phyloP scores from a whole-genome alignment of 2,888 invertebrate species.

The Coecobrya sp. region DNA sequence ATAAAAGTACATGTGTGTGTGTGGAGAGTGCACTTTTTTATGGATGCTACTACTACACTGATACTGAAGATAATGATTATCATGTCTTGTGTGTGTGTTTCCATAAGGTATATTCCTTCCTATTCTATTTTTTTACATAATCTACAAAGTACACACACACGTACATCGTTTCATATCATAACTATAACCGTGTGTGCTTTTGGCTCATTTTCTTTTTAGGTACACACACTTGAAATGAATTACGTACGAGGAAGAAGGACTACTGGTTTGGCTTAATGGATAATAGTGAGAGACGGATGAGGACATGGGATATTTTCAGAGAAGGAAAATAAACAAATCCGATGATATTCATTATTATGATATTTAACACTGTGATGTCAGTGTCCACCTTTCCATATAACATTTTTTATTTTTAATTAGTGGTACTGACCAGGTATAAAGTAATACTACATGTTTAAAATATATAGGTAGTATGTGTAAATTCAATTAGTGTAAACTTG shows the following conservation, averaged over 20 bases:
- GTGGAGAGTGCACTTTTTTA: conserved; percentile 23
- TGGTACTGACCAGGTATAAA: too few species aligned
- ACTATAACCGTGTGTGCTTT: background rate
- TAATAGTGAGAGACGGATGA: background rate
- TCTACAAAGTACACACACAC: background rate
- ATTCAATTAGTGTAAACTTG: background rate
- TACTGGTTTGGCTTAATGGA: background rate
- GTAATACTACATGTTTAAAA: too few species aligned
- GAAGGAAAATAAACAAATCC: conserved; percentile 20
- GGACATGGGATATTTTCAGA: conserved; percentile 8
- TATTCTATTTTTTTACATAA: background rate
- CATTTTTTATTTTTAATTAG: too few species aligned
- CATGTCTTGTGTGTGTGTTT: conserved; percentile 5
- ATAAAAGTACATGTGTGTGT: background rate
- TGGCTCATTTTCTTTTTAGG: background rate
- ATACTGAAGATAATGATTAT: background rate
- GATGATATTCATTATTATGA: background rate
- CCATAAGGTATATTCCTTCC: background rate
- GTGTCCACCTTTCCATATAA: background rate
- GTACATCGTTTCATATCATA: background rate
- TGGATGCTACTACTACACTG: background rate
- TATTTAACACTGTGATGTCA: background rate
- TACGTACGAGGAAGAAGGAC: background rate
- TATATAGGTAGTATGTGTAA: background rate
- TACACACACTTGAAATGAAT: background rate